Percentiles rank a stretch among this genome's conserved stretches.
Evolutionary conservation across 2,797 vertebrate species (phyloP).

Genomic region (Anisognathus igniventris): DNA sequence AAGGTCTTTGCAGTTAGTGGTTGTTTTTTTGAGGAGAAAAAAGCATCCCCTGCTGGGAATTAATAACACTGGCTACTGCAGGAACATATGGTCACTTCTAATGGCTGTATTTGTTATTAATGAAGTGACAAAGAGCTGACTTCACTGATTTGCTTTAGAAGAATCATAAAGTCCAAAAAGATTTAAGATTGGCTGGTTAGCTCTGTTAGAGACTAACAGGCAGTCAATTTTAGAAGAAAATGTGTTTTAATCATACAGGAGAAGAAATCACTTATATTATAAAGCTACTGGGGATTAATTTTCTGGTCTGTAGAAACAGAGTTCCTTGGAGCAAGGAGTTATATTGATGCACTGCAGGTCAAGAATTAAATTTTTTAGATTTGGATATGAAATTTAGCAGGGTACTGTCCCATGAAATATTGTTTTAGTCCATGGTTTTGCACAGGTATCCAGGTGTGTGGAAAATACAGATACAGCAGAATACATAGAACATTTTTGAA

Average conservation of each 20-base stretch:
- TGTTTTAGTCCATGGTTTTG: neutral
- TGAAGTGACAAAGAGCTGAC: slow-evolving; percentile 10
- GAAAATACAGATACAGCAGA: neutral
- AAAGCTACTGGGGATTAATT: neutral
- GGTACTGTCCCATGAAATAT: neutral
- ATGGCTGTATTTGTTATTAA: slow-evolving; percentile 1
- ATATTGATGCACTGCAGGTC: neutral
- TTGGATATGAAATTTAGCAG: neutral
- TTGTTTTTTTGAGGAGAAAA: neutral
- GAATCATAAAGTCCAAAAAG: neutral
- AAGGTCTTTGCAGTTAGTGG: neutral
- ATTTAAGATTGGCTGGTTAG: neutral
- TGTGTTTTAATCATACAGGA: neutral
- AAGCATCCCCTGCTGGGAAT: neutral
- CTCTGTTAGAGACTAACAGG: neutral
- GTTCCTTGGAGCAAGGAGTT: neutral
- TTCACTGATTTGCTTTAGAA: slow-evolving; percentile 1
- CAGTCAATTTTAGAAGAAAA: neutral
- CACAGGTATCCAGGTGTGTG: neutral
- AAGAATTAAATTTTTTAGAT: neutral
- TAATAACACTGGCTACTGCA: neutral
- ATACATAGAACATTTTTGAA: neutral
- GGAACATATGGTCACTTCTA: neutral
- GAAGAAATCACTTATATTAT: neutral
- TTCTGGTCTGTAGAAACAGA: neutral